These are phyloP conservation scores for Catonia carolina DNA, from an alignment of 2,888 invertebrate genomes.

Conservation along the genomic window DNA sequence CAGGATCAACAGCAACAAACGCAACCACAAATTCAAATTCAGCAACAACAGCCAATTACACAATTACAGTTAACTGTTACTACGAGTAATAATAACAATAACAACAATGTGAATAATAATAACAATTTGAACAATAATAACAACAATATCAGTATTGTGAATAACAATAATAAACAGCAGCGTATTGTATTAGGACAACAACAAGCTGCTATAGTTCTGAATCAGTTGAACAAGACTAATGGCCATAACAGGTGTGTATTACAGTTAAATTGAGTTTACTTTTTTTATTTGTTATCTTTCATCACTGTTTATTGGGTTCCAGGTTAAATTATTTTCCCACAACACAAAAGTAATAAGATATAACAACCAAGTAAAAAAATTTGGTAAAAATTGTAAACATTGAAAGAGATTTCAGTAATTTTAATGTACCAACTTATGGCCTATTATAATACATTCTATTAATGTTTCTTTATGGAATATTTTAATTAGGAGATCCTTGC, in stretches of 20 bases:
- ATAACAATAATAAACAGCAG: slow-evolving; percentile 25
- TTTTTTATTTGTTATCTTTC: too few species aligned
- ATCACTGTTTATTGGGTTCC: too few species aligned
- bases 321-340: too few species aligned
- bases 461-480: too few species aligned
- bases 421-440: too few species aligned
- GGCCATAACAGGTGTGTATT: slow-evolving; percentile 22
- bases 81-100: slow-evolving; percentile 24
- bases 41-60: slow-evolving; percentile 21
- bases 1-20: slow-evolving; percentile 13
- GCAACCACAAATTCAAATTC: slow-evolving; percentile 13
- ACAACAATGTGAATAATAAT: slow-evolving; percentile 24
- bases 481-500: too few species aligned
- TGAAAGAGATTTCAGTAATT: too few species aligned
- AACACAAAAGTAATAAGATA: too few species aligned
- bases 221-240: slow-evolving; percentile 42
- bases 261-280: too few species aligned
- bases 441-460: too few species aligned
- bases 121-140: slow-evolving; percentile 30
- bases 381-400: too few species aligned
- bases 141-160: slow-evolving; percentile 28
- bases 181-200: slow-evolving; percentile 29
- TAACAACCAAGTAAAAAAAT: too few species aligned
- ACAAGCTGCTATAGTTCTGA: slow-evolving; percentile 49
- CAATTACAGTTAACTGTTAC: slow-evolving; percentile 26